Evolutionary conservation across 2,113 vertebrate species (phyloP).

Genomic region (Siphamia tubifer): DNA sequence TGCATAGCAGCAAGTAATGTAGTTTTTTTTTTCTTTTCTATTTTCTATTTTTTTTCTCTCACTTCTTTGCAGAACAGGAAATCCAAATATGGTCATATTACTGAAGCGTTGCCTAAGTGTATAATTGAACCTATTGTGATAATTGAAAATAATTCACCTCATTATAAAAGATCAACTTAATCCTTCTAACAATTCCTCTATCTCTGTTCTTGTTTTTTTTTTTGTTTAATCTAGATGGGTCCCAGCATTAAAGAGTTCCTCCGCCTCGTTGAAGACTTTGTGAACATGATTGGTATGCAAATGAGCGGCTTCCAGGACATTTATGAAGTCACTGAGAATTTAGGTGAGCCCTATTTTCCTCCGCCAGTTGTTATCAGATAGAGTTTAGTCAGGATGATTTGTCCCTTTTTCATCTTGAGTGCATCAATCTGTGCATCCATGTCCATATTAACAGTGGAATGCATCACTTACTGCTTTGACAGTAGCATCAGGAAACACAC

Average conservation of each 20-base stretch:
- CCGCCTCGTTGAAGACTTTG: constrained; percentile 90
- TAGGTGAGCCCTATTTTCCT: constrained; percentile 84
- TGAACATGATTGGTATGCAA: constrained; percentile 91
- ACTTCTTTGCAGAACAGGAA: neutral
- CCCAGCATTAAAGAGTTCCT: constrained; percentile 90
- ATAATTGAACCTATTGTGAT: neutral
- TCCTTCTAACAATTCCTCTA: constrained; percentile 1
- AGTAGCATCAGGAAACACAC: neutral
- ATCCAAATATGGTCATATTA: neutral
- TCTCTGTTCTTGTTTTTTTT: neutral
- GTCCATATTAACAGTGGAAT: constrained; percentile 13
- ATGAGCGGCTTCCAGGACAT: constrained; percentile 97
- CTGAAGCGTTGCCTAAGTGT: neutral
- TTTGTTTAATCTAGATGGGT: constrained; percentile 82
- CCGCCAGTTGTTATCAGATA: constrained; percentile 12
- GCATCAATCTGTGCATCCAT: constrained; percentile 45
- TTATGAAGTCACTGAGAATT: constrained; percentile 96
- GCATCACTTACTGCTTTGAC: constrained; percentile 42
- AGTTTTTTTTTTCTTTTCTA: constrained; percentile 8
- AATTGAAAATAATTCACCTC: neutral
- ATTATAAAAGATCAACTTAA: too few relatives aligned
- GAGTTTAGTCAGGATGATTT: constrained; percentile 25
- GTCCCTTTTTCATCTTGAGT: constrained; percentile 20
- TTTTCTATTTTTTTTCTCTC: constrained; percentile 1
- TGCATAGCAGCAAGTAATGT: constrained; percentile 67